These are phyloP conservation scores for Mythimna pallens DNA, from an alignment of 2,888 invertebrate species.

Conservation along the genomic window DNA sequence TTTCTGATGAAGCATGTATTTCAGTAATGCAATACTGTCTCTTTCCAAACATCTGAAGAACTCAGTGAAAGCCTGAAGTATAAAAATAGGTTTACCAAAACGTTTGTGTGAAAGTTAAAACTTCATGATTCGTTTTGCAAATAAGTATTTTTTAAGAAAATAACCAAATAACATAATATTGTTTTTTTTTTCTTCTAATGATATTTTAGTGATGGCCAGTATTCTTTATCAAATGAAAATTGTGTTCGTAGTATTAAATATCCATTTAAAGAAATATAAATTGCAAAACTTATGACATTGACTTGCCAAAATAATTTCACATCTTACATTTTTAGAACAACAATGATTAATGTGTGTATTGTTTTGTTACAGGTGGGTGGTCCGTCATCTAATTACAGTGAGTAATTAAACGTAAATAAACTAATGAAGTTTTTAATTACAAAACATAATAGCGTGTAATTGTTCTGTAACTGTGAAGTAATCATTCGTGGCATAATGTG, in stretches of 20 bases:
- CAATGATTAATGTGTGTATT: constrained; percentile 56
- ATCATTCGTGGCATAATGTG: constrained; percentile 35
- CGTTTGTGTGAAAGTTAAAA: too few relatives aligned
- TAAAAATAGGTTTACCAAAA: too few relatives aligned
- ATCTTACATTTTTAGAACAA: constrained; percentile 38
- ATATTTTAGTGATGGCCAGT: background rate
- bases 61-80: too few relatives aligned
- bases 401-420: constrained; percentile 55
- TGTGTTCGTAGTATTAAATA: background rate
- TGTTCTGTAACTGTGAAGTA: constrained; percentile 48
- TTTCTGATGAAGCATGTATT: too few relatives aligned
- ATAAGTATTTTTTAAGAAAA: too few relatives aligned
- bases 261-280: background rate
- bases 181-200: background rate
- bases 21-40: too few relatives aligned
- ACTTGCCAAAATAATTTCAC: constrained; percentile 41
- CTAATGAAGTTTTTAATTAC: constrained; percentile 59
- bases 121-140: too few relatives aligned
- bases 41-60: too few relatives aligned
- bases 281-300: constrained; percentile 23
- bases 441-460: constrained; percentile 51
- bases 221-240: background rate
- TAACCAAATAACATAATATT: background rate
- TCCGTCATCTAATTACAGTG: constrained; percentile 41
- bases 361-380: constrained; percentile 73